Conservation (phyloP, 1,140 invertebrate species). For the Nephila pilipes region DNA sequence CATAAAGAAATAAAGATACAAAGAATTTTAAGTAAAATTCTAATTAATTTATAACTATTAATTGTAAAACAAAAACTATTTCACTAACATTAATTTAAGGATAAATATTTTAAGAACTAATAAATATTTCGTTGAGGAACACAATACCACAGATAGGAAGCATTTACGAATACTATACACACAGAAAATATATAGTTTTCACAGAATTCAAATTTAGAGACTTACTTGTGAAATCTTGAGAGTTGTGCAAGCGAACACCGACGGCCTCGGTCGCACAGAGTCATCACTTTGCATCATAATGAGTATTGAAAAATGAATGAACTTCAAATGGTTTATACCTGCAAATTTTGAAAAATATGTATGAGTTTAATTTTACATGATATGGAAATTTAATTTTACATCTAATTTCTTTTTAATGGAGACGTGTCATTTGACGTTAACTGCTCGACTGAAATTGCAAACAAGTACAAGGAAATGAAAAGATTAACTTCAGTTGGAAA, state of each 20-base stretch:
- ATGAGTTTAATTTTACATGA: background rate
- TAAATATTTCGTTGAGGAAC: too few species aligned
- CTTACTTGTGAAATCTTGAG: conserved; percentile 74
- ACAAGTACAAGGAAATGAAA: too few species aligned
- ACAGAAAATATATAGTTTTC: too few species aligned
- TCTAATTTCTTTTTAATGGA: background rate
- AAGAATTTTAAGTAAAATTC: too few species aligned
- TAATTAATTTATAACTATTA: too few species aligned
- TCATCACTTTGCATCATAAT: conserved; percentile 73
- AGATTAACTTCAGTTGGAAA: too few species aligned
- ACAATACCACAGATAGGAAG: background rate
- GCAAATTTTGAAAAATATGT: background rate
- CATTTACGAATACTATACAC: too few species aligned
- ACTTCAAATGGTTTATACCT: background rate
- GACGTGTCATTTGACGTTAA: conserved; percentile 26
- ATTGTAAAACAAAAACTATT: background rate
- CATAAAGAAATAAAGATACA: too few species aligned
- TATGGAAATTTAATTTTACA: background rate
- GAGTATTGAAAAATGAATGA: conserved; percentile 31
- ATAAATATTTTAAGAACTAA: too few species aligned
- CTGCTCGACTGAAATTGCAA: background rate
- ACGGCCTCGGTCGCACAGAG: conserved; percentile 68
- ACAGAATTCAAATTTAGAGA: background rate
- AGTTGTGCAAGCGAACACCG: conserved; percentile 63
- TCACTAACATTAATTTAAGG: too few species aligned